phyloP scores from a whole-genome alignment of 2,113 vertebrate species.

The Dasypus novemcinctus region DNA sequence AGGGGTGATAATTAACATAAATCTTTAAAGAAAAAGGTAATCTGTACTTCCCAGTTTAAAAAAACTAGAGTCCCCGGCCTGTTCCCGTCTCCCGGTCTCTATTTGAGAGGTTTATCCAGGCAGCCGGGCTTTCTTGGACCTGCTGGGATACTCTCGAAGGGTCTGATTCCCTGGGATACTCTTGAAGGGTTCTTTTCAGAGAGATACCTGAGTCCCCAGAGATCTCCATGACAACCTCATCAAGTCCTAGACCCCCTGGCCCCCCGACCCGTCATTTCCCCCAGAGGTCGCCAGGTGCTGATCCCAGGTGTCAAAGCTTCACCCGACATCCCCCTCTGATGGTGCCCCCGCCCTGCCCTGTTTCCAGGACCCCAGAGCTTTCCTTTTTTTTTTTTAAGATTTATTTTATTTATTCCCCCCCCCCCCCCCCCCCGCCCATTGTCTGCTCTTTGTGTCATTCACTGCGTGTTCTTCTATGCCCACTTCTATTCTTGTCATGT shows the following conservation, averaged over 20 bases:
- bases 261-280: background rate
- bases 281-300: background rate
- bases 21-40: background rate
- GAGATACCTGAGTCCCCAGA: background rate
- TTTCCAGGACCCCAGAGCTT: background rate
- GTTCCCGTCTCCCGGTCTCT: background rate
- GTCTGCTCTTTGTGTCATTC: too few relatives aligned
- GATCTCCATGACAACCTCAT: background rate
- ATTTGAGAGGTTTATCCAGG: background rate
- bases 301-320: background rate
- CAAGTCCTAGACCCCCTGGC: background rate
- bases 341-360: background rate
- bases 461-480: too few relatives aligned
- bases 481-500: too few relatives aligned
- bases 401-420: too few relatives aligned
- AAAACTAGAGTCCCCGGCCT: background rate
- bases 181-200: background rate
- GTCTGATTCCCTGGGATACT: background rate
- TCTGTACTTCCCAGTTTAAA: background rate
- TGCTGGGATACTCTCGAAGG: background rate
- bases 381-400: too few relatives aligned
- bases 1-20: too few relatives aligned
- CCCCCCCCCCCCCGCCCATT: too few relatives aligned
- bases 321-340: background rate
- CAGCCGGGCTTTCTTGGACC: background rate